Evolutionary conservation across 2,113 vertebrate genomes (phyloP).

Genomic region (Platycercus adscitus): DNA sequence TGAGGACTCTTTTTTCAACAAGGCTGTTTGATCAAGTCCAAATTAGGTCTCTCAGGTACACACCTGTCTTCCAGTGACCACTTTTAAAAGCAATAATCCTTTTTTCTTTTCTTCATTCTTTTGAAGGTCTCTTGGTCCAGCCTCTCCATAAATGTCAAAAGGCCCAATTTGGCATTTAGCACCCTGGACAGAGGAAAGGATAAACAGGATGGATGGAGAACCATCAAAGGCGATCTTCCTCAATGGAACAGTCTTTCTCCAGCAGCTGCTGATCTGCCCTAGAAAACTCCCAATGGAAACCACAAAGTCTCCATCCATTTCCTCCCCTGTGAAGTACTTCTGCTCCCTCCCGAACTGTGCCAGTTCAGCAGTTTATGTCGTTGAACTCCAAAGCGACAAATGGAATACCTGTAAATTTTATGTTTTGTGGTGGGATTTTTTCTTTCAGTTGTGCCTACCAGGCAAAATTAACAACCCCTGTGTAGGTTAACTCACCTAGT

Average conservation of each 20-base stretch:
- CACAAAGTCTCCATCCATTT: not conserved
- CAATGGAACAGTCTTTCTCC: not conserved
- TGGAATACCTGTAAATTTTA: not conserved
- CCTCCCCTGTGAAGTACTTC: not conserved
- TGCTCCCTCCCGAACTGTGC: not conserved
- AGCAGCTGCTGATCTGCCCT: not conserved
- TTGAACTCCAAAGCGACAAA: not conserved
- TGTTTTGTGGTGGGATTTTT: not conserved
- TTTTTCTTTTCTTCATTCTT: not conserved
- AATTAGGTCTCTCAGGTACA: not conserved
- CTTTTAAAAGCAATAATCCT: not conserved
- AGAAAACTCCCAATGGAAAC: not conserved
- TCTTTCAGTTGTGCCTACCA: not conserved
- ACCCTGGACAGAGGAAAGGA: not conserved
- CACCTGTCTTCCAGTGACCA: not conserved
- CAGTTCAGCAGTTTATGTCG: not conserved
- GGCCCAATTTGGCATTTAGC: not conserved
- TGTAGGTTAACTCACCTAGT: not conserved
- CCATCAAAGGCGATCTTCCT: not conserved
- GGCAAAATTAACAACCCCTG: slow-evolving; percentile 21
- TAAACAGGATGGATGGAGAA: not conserved
- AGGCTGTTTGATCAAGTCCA: not conserved
- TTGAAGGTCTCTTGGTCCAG: not conserved
- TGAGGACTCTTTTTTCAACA: not conserved
- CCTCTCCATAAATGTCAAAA: not conserved